Evolutionary conservation across 2,888 invertebrate species (phyloP).

Genomic region (Bombylius discolor): DNA sequence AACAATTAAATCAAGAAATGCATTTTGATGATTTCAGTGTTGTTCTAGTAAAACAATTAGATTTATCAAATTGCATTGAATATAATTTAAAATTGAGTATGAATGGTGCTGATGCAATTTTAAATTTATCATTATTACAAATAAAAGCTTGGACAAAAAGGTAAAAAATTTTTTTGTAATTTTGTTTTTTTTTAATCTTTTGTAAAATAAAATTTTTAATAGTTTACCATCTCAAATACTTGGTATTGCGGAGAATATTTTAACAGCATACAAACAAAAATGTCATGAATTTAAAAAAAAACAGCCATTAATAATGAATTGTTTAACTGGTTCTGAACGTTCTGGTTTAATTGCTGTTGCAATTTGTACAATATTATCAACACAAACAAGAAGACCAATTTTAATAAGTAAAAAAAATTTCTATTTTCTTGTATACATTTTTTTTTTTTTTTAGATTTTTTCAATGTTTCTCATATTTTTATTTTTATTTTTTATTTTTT

Average conservation of each 20-base stretch:
- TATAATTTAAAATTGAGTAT: constrained; percentile 29
- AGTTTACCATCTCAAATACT: constrained; percentile 31
- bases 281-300: constrained; percentile 25
- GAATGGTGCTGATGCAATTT: constrained; percentile 32
- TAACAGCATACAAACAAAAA: constrained; percentile 30
- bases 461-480: neutral
- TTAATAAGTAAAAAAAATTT: constrained; percentile 27
- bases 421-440: too few species aligned
- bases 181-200: neutral
- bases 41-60: constrained; percentile 26
- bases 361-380: constrained; percentile 30
- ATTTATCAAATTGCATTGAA: constrained; percentile 31
- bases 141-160: constrained; percentile 36
- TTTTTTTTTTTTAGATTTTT: neutral
- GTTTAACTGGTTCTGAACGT: constrained; percentile 34
- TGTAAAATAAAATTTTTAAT: neutral
- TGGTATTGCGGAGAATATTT: constrained; percentile 31
- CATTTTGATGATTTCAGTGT: constrained; percentile 34
- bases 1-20: constrained; percentile 24
- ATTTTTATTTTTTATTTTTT: neutral
- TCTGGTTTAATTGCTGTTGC: constrained; percentile 32
- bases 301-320: constrained; percentile 32
- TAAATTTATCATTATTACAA: constrained; percentile 32
- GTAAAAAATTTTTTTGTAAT: constrained; percentile 16
- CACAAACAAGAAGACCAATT: constrained; percentile 30